Conservation (phyloP, 2,888 invertebrate species). For the Falcaria lacertinaria region DNA sequence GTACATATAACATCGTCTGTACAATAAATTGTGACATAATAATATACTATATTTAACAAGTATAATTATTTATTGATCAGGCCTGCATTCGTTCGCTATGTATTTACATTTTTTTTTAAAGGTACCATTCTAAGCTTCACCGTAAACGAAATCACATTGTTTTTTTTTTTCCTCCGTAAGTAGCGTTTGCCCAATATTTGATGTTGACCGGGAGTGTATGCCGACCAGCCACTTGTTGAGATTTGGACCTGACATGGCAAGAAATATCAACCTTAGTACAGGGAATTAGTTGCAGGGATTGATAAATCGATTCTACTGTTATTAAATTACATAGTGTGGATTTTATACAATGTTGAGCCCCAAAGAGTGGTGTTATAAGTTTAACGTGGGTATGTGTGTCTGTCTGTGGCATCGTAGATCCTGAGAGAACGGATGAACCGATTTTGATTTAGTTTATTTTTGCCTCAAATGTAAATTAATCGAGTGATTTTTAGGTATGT, state of each 20-base stretch:
- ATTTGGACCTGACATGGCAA: slow-evolving; percentile 12
- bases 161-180: slow-evolving; percentile 40
- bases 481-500: too few relatives aligned
- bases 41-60: slow-evolving; percentile 46
- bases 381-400: too few relatives aligned
- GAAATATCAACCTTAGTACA: slow-evolving; percentile 4
- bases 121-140: slow-evolving; percentile 26
- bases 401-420: too few relatives aligned
- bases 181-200: slow-evolving; percentile 50
- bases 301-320: too few relatives aligned
- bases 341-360: too few relatives aligned
- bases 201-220: slow-evolving; percentile 3
- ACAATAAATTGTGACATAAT: slow-evolving; percentile 67
- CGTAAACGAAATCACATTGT: slow-evolving; percentile 11
- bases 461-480: too few relatives aligned
- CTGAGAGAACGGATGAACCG: too few relatives aligned
- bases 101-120: slow-evolving; percentile 59
- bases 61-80: slow-evolving; percentile 42
- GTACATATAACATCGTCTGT: slow-evolving; percentile 14
- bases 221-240: slow-evolving; percentile 19
- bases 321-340: too few relatives aligned
- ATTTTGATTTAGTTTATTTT: too few relatives aligned
- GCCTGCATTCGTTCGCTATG: slow-evolving; percentile 63
- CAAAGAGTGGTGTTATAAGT: too few relatives aligned
- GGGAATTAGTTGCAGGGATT: slow-evolving; percentile 7